phyloP scores from a whole-genome alignment of 2,113 vertebrate genomes.

The Chaetura pelagica region DNA sequence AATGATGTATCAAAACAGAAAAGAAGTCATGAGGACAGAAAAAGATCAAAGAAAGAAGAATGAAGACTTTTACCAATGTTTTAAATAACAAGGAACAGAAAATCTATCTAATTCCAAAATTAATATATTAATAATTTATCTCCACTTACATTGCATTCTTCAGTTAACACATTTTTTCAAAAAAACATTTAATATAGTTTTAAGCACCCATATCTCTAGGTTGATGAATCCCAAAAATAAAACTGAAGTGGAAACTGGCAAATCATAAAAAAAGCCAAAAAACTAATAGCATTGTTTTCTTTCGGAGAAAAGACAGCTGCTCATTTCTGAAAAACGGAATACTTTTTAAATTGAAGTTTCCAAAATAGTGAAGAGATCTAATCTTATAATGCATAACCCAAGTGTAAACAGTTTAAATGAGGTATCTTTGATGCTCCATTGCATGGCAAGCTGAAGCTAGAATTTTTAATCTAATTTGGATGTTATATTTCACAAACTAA shows the following conservation, averaged over 20 bases:
- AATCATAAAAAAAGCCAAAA: no score
- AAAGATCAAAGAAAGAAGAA: not conserved
- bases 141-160: not conserved
- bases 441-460: not conserved
- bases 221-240: not conserved
- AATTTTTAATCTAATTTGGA: not conserved
- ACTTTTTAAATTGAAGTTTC: not conserved
- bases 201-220: not conserved
- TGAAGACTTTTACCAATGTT: not conserved
- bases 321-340: not conserved
- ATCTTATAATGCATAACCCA: not conserved
- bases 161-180: not conserved
- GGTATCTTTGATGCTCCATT: not conserved
- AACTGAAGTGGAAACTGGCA: not conserved
- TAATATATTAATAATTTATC: not conserved
- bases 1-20: not conserved
- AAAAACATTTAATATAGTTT: not conserved
- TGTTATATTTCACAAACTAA: not conserved
- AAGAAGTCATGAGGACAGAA: not conserved
- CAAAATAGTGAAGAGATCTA: not conserved
- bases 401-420: not conserved
- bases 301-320: not conserved
- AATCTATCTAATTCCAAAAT: accelerated
- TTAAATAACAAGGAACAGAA: not conserved
- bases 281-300: not conserved